These are phyloP conservation scores for Pachycephus smyrnensis DNA, from an alignment of 2,888 invertebrate genomes.

Conservation along the genomic window DNA sequence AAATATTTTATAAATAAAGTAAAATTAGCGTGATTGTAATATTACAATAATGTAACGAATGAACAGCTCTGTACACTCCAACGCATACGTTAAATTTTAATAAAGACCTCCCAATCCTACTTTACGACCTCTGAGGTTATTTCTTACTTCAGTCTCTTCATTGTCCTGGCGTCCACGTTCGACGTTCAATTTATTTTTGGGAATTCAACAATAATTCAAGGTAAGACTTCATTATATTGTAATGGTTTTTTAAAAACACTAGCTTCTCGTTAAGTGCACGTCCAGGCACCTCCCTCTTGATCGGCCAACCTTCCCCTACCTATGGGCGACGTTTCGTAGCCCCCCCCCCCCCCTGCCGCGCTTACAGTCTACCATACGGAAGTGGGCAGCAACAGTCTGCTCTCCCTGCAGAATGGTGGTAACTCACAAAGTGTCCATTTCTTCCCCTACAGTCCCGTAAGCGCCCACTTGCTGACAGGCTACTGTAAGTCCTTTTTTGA, in stretches of 20 bases:
- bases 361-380: no score
- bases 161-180: background rate
- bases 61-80: slow-evolving; percentile 48
- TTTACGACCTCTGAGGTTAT: background rate
- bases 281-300: slow-evolving; percentile 7
- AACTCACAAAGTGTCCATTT: background rate
- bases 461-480: background rate
- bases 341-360: slow-evolving; percentile 10
- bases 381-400: no score
- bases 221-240: background rate
- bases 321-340: background rate
- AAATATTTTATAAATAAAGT: slow-evolving; percentile 60
- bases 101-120: slow-evolving; percentile 56
- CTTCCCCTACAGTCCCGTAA: background rate
- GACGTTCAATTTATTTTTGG: background rate
- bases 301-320: slow-evolving; percentile 1
- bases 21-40: slow-evolving; percentile 52
- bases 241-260: background rate
- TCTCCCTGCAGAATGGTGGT: background rate
- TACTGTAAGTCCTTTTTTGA: background rate
- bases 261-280: background rate
- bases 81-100: slow-evolving; percentile 57
- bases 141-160: background rate
- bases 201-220: background rate
- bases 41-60: slow-evolving; percentile 51